Evolutionary conservation across 2,888 invertebrate species (phyloP), one percentile per base, ranked within the genome.

Genomic region (Meteorus cinctellus): DNA sequence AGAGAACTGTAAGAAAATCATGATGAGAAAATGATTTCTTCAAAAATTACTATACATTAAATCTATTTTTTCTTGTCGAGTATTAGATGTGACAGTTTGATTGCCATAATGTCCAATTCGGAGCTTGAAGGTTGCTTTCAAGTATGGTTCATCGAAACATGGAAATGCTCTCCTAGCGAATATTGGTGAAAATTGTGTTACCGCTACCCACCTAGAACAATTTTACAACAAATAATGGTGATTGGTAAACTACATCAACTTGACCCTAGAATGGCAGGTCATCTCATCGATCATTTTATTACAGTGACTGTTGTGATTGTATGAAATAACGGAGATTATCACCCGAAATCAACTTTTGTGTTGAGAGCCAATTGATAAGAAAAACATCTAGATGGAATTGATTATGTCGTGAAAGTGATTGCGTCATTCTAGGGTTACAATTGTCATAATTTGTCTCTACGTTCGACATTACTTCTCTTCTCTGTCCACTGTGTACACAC

Each of bases 111-210:
- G 92, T 8, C 92, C 92, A 51, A 97, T 92, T 71, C 92, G 93
- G 16, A 97, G 92, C 24, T 92, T 92, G 81, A 96, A 97, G 45
- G 90, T 92, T 0, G 96, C 95, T 86, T 96, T 96, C 86, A 95
- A 94, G 29, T 92, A 91, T 2, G 97, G 96, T 82, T 97, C 96
- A 84, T 97, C 97, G 86, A 96, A 95, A 87, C 96, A 96, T 6
- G 96, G 97, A 86, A 96, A 97, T 0, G 95, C 96, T 83, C 93
- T 91, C 16, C 96, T 92, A 0, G 96, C 96, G 83, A 94, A 94
- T 0, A 94, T 94, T 0, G 95, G 94, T 73, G 96, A 95, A 86
- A 96, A 96, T 85, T 96, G 96, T 0, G 96, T 96, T 36, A 94
- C 94, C 1, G 92, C 94, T 89, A 96, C 92, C 93, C 93, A 94